Conservation (phyloP, 2,113 vertebrate species). For the Mormyrus lacerda region DNA sequence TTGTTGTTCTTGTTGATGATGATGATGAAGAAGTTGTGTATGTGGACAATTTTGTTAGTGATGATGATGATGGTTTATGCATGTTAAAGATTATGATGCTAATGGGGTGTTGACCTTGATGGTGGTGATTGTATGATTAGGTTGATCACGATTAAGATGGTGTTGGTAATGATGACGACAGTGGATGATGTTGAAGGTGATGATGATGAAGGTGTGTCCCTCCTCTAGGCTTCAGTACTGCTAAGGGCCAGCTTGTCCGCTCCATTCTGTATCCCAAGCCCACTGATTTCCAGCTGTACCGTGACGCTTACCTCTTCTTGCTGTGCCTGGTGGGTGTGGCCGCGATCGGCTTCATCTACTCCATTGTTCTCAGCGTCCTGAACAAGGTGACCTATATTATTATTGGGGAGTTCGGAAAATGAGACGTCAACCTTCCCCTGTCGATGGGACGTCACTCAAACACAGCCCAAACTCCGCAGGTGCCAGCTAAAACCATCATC, state of each 20-base stretch:
- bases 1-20: background rate
- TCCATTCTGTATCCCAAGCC: conserved; percentile 97
- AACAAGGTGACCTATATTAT: conserved; percentile 61
- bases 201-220: background rate
- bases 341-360: conserved; percentile 86
- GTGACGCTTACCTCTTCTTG: conserved; percentile 91
- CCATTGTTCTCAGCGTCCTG: conserved; percentile 77
- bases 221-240: conserved; percentile 82
- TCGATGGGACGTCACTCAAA: background rate
- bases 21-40: background rate
- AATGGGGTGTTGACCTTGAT: background rate
- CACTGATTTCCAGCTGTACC: conserved; percentile 95
- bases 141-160: background rate
- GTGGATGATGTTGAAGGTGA: background rate
- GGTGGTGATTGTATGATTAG: background rate
- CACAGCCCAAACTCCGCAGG: conserved; percentile 51
- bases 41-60: background rate
- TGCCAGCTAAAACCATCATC: conserved; percentile 71
- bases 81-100: background rate
- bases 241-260: conserved; percentile 92
- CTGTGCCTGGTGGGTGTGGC: conserved; percentile 87
- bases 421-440: no score
- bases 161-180: background rate
- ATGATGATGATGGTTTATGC: background rate
- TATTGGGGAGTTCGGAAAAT: background rate